phyloP scores from a whole-genome alignment of 2,888 invertebrate species.

The Drosophila leonis region DNA sequence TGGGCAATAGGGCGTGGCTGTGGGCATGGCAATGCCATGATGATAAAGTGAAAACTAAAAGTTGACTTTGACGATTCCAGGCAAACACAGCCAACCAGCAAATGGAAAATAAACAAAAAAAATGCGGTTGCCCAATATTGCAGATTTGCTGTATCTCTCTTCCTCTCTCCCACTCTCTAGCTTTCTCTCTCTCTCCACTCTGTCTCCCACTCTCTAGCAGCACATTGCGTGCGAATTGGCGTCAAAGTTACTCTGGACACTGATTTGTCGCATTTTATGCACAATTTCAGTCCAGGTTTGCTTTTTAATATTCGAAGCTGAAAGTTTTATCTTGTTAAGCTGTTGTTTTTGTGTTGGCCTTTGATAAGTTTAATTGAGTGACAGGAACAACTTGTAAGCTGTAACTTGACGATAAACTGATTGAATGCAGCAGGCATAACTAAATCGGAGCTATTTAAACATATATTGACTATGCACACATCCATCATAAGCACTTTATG shows the following conservation, averaged over 20 bases:
- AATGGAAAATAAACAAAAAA: constrained; percentile 58
- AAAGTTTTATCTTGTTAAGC: constrained; percentile 31
- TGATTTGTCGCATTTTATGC: constrained; percentile 49
- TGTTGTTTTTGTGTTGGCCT: constrained; percentile 2
- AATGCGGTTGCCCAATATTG: constrained; percentile 19
- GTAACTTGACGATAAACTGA: constrained; percentile 30
- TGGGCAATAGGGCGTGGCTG: constrained; percentile 5
- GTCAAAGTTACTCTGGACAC: constrained; percentile 30
- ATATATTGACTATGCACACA: constrained; percentile 2
- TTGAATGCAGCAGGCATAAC: not conserved
- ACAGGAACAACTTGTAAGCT: constrained; percentile 39
- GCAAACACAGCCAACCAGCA: constrained; percentile 41
- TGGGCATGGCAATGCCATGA: constrained; percentile 29
- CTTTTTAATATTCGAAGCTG: constrained; percentile 20
- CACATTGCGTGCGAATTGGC: constrained; percentile 64
- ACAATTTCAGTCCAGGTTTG: constrained; percentile 36
- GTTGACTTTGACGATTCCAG: constrained; percentile 38
- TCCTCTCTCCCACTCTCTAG: not conserved
- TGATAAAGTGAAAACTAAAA: constrained; percentile 37
- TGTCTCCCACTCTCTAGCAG: constrained; percentile 4
- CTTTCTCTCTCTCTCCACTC: not conserved
- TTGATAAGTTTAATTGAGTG: constrained; percentile 55
- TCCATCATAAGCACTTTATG: constrained; percentile 26
- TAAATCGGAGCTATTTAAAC: not conserved
- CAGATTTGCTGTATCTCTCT: constrained; percentile 4